Base-by-base conservation (phyloP, 2,797 vertebrate genomes). In the Pseudochromis fuscus region DNA sequence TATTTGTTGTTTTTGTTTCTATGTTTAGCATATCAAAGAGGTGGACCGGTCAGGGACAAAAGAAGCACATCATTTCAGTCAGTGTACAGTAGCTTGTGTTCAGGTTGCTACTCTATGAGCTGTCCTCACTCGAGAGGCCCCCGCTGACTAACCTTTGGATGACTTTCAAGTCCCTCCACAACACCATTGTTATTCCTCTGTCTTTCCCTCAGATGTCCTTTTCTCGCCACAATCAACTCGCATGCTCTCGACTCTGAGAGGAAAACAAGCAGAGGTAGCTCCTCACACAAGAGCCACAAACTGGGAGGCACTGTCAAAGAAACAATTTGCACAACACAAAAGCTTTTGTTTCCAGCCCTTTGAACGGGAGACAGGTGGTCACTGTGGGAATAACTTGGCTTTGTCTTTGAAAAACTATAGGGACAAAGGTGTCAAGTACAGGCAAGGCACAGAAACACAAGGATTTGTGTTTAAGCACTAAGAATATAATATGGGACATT, bases 271-370 rank as follows among this genome's bases (percentile, higher is more conserved):
- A 48, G 11, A 18, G 60, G 75, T 48, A 38, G 61, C 63, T 75
- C 74, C 68, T 83, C 66, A 68, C 66, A 68, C 73, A 81, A 73
- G 72, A 76, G 73, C 53, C 80, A 71, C 68, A 87, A 79, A 80
- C 81, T 67, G 45, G 67, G 77, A 81, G 75, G 67, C 45, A 38
- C 73, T 55, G 78, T 88, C 79, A 92, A 88, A 89, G 76, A 73
- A 80, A 82, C 87, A 88, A 91, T 91, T 89, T 92, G 75, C 88
- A 88, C 84, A 87, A 89, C 83, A 88, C 86, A 89, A 85, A 88
- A 78, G 81, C 89, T 82, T 91, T 89, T 86, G 84, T 89, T 88
- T 84, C 58, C 46, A 51, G 27, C 28, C 55, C 60, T 86, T 84
- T 87, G 77, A 85, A 80, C 31, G 25, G 57, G 57, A 75, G 77